These are phyloP conservation scores for Pemphredon lugubris DNA, from an alignment of 2,888 invertebrate species.

Conservation along the genomic window DNA sequence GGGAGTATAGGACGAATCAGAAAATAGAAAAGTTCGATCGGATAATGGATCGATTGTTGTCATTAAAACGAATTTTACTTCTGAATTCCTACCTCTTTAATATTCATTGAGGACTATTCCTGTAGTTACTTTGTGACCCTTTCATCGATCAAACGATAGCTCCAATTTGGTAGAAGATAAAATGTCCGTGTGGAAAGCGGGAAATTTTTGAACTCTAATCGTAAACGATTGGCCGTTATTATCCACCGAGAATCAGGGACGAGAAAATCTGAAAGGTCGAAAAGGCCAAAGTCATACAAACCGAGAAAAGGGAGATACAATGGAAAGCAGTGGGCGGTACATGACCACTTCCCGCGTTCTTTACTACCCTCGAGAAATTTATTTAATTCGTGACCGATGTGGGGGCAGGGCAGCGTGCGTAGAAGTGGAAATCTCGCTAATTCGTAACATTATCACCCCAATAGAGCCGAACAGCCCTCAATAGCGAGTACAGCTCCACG, in stretches of 20 bases:
- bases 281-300: background rate
- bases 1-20: background rate
- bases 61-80: too few relatives aligned
- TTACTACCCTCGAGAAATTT: slow-evolving; percentile 42
- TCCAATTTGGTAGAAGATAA: too few relatives aligned
- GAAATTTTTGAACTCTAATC: too few relatives aligned
- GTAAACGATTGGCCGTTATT: too few relatives aligned
- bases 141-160: too few relatives aligned
- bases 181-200: too few relatives aligned
- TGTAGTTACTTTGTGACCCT: too few relatives aligned
- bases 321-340: background rate
- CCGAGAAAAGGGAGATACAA: background rate
- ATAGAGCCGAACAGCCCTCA: slow-evolving; percentile 75
- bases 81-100: too few relatives aligned
- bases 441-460: slow-evolving; percentile 79
- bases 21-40: too few relatives aligned
- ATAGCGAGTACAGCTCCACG: slow-evolving; percentile 71
- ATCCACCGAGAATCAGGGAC: background rate
- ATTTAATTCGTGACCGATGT: slow-evolving; percentile 64
- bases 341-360: slow-evolving; percentile 6
- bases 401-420: slow-evolving; percentile 47
- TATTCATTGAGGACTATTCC: too few relatives aligned
- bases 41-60: too few relatives aligned
- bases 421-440: slow-evolving; percentile 78
- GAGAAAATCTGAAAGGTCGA: background rate